These are phyloP conservation scores for Rousettus madagascariensis DNA, from an alignment of 2,797 vertebrate genomes.

Conservation along the genomic window DNA sequence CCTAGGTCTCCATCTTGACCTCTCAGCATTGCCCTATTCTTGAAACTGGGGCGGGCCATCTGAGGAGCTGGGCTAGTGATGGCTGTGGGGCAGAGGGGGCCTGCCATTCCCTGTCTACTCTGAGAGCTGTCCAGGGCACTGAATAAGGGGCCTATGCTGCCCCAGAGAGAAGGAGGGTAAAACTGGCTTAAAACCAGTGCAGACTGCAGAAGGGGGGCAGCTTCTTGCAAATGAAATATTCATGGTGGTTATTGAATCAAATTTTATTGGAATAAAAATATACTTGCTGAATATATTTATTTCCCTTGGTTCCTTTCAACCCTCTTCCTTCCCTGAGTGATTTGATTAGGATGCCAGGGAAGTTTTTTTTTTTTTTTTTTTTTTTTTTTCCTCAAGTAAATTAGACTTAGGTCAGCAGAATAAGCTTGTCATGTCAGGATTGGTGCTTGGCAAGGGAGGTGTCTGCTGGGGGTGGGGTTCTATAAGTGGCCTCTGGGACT, in stretches of 20 bases:
- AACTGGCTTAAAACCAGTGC: conserved; percentile 30
- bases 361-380: not conserved
- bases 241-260: conserved; percentile 76
- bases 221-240: conserved; percentile 74
- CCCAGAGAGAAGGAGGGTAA: not conserved
- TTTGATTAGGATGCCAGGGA: conserved; percentile 72
- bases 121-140: not conserved
- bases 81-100: not conserved
- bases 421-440: not conserved
- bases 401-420: conserved; percentile 73
- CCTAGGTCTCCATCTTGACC: not conserved
- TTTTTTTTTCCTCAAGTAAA: conserved; percentile 30
- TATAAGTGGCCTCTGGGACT: not conserved
- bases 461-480: not conserved
- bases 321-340: conserved; percentile 65
- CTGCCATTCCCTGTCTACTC: not conserved
- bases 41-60: not conserved
- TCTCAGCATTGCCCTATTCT: not conserved
- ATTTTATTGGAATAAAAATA: conserved; percentile 79
- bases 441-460: not conserved
- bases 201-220: not conserved
- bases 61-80: not conserved
- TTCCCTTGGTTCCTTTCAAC: conserved; percentile 74
- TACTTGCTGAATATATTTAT: conserved; percentile 73
- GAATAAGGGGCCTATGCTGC: not conserved